Percentiles rank a stretch among this genome's conserved stretches.
Conservation (phyloP, 2,797 vertebrate genomes). For the Discoglossus pictus region DNA sequence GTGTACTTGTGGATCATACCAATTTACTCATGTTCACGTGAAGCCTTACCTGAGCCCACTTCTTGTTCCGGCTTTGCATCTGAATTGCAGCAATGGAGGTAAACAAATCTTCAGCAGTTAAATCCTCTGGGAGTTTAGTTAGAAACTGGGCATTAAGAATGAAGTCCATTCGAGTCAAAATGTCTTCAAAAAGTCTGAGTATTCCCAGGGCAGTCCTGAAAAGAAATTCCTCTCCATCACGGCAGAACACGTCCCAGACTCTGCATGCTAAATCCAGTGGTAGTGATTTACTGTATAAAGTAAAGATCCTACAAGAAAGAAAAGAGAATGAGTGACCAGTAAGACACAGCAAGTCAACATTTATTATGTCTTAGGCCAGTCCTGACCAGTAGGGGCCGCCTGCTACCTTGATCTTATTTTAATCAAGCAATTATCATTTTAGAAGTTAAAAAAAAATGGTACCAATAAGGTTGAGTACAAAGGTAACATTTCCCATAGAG, state of each 20-base stretch:
- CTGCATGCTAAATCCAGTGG: slow-evolving; percentile 92
- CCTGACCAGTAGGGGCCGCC: too few relatives aligned
- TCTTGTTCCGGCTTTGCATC: slow-evolving; percentile 90
- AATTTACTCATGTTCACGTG: too few relatives aligned
- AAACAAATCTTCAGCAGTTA: slow-evolving; percentile 85
- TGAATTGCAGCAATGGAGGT: slow-evolving; percentile 85
- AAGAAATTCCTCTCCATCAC: slow-evolving; percentile 92
- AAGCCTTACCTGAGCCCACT: slow-evolving; percentile 88
- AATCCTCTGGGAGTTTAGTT: slow-evolving; percentile 85
- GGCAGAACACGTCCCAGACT: slow-evolving; percentile 95
- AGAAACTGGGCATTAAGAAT: slow-evolving; percentile 97
- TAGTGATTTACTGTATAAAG: slow-evolving; percentile 91
- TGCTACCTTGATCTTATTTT: too few relatives aligned
- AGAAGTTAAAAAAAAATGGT: too few relatives aligned
- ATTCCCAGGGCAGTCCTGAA: slow-evolving; percentile 91
- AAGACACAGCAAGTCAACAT: too few relatives aligned
- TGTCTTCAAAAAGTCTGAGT: slow-evolving; percentile 86
- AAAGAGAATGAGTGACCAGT: neutral
- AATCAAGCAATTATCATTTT: too few relatives aligned
- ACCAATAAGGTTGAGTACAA: too few relatives aligned
- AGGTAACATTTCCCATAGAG: too few relatives aligned
- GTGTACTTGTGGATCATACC: too few relatives aligned
- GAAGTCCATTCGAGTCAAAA: slow-evolving; percentile 95
- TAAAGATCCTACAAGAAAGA: slow-evolving; percentile 85
- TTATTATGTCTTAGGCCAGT: too few relatives aligned